Conservation (phyloP, 2,113 vertebrate genomes). For the Nyctereutes procyonoides region DNA sequence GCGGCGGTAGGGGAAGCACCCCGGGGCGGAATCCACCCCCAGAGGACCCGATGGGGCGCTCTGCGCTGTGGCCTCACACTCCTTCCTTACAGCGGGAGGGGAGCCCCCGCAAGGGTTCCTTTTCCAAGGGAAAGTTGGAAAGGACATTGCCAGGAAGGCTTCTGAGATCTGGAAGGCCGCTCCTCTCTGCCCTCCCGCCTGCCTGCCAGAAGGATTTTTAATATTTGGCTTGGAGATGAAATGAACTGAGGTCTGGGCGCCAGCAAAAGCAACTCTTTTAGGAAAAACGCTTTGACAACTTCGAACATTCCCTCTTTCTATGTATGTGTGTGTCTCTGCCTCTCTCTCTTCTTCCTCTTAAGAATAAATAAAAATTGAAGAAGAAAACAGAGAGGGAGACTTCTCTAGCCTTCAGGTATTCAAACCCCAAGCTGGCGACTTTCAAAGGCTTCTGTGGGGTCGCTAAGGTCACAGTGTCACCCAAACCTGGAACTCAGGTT, state of each 20-base stretch:
- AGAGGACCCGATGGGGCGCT: background rate
- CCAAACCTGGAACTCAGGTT: background rate
- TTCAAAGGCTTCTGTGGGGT: background rate
- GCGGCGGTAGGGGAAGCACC: background rate
- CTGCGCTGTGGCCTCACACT: background rate
- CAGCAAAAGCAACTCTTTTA: background rate
- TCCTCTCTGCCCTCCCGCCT: background rate
- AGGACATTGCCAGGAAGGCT: background rate
- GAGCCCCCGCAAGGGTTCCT: background rate
- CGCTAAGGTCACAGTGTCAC: background rate
- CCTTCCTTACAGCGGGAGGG: background rate
- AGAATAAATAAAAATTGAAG: background rate
- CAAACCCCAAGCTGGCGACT: background rate
- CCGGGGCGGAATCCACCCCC: background rate
- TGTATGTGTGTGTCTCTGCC: background rate
- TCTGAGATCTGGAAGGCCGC: background rate
- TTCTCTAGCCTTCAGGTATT: background rate
- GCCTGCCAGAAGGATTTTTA: background rate
- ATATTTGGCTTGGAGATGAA: constrained; percentile 10
- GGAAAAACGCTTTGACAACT: background rate
- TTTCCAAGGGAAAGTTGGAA: background rate
- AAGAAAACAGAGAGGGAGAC: background rate
- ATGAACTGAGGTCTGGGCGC: background rate
- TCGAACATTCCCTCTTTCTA: background rate
- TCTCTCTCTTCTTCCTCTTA: background rate